Evolutionary conservation across 2,113 vertebrate species (phyloP).

Genomic region (Cranoglanis bouderius): DNA sequence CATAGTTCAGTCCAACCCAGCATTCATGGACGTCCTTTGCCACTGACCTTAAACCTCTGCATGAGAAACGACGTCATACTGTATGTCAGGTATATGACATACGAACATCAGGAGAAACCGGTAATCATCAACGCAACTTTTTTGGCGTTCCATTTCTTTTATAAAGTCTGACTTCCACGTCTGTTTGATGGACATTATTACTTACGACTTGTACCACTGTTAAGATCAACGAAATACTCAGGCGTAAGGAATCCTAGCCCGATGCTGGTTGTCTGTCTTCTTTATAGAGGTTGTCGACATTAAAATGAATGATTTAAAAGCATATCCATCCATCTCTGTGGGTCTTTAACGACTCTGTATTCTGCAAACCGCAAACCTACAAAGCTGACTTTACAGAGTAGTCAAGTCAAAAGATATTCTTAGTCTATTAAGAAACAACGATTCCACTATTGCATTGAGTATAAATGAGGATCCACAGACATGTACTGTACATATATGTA

Average conservation of each 20-base stretch:
- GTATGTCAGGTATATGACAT: background rate
- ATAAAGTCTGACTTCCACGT: too few species aligned
- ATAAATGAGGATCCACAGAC: too few species aligned
- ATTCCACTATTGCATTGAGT: too few species aligned
- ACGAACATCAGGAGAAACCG: background rate
- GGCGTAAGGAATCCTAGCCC: background rate
- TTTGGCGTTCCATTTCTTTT: background rate
- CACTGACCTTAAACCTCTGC: background rate
- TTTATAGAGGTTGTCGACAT: background rate
- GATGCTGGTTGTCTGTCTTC: background rate
- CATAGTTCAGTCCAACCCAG: background rate
- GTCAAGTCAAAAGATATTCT: too few species aligned
- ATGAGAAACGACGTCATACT: too few species aligned
- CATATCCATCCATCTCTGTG: background rate
- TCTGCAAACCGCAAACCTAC: background rate
- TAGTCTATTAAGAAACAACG: too few species aligned
- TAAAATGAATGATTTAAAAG: background rate
- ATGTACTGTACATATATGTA: too few species aligned
- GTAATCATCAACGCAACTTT: background rate
- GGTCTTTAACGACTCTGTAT: background rate
- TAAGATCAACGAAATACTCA: background rate
- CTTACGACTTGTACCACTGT: background rate
- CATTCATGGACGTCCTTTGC: background rate
- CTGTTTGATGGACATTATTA: background rate
- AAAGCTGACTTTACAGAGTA: background rate